phyloP scores from a whole-genome alignment of 1,140 invertebrate genomes.

The Tetramorium simillimum region DNA sequence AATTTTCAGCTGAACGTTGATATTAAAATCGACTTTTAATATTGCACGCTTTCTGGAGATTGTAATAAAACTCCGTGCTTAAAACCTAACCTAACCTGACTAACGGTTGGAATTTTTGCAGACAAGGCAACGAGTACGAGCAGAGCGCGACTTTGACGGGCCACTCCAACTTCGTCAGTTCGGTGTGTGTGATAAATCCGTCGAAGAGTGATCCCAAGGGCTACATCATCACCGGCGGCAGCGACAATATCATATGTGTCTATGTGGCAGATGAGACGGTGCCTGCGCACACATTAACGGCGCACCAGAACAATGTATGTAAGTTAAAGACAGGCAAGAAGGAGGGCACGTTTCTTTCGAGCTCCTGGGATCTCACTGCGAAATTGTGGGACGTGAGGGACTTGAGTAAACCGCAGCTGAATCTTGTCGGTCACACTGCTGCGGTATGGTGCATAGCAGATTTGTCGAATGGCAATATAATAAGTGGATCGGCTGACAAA shows the following conservation, averaged over 20 bases:
- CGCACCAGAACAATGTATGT: constrained; percentile 93
- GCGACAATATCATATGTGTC: constrained; percentile 93
- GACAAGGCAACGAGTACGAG: constrained; percentile 86
- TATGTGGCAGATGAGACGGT: constrained; percentile 88
- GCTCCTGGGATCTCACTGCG: constrained; percentile 96
- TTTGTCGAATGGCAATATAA: constrained; percentile 87
- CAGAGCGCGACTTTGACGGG: constrained; percentile 91
- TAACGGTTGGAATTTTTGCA: constrained; percentile 75
- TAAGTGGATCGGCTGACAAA: constrained; percentile 97
- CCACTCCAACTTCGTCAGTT: constrained; percentile 94
- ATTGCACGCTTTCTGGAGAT: not conserved
- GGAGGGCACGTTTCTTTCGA: constrained; percentile 88
- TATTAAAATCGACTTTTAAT: not conserved
- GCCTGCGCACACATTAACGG: constrained; percentile 89
- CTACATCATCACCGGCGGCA: constrained; percentile 94
- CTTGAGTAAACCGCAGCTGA: constrained; percentile 84
- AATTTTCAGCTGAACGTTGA: not conserved
- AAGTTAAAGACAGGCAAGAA: constrained; percentile 87
- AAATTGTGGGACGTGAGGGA: constrained; percentile 91
- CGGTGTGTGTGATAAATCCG: constrained; percentile 91
- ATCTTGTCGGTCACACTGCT: constrained; percentile 91
- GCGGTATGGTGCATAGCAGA: constrained; percentile 96
- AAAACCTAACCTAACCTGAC: constrained; percentile 1
- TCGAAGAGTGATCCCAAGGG: constrained; percentile 90
- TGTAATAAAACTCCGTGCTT: not conserved